Base-by-base conservation (phyloP, 2,797 vertebrate genomes). In the Masticophis lateralis region DNA sequence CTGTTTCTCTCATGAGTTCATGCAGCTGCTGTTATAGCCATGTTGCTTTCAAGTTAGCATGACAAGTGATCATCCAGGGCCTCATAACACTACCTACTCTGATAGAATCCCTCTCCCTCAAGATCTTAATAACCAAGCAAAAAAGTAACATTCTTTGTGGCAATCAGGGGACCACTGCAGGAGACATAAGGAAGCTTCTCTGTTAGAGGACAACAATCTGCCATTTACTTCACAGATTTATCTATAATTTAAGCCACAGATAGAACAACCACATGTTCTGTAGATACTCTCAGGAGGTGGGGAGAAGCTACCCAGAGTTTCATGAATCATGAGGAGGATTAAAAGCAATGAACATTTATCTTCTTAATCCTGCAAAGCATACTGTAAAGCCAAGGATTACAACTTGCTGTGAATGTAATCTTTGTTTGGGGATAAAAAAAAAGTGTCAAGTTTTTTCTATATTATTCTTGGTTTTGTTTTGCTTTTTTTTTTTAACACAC, bases 281-380 rank as follows among this genome's bases (percentile, higher is more conserved):
- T 95, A 95, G 96, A 96, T 96, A 95, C 95, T 97, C 96, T 97
- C 95, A 96, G 96, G 97, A 97, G 96, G 95, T 90, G 93, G 95
- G 96, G 96, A 96, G 96, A 94, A 90, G 94, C 96, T 96, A 97
- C 66, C 93, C 94, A 97, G 96, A 95, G 96, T 28, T 96, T 98
- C 96, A 91, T 99, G 98, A 98, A 98, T 99, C 98, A 98, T 95
- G 93, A 95, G 96, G 93, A 97, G 97, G 98, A 99, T 98, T 98
- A 98, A 97, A 96, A 96, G 97, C 97, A 98, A 98, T 98, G 98
- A 98, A 94, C 98, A 98, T 99, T 98, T 97, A 98, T 99, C 98
- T 98, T 98, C 98, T 98, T 97, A 98, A 97, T 97, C 96, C 98
- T 96, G 47, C 97, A 97, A 98, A 98, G 97, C 89, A 95, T 97